phyloP scores from a whole-genome alignment of 2,888 invertebrate species.

The Cacoxenus indagator region DNA sequence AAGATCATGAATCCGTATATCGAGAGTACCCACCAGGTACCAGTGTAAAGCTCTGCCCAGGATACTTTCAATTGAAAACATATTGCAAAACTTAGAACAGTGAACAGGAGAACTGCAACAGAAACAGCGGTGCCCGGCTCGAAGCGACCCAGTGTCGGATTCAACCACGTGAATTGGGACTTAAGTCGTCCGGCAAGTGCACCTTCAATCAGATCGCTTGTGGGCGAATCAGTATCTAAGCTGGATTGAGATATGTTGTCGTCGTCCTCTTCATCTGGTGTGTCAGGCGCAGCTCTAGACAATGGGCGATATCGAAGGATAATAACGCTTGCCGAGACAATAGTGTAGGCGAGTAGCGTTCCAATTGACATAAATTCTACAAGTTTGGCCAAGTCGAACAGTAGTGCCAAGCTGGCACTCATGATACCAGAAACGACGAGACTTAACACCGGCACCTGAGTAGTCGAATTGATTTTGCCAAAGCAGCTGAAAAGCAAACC shows the following conservation, averaged over 20 bases:
- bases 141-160: constrained; percentile 80
- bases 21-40: constrained; percentile 79
- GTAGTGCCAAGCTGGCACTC: constrained; percentile 83
- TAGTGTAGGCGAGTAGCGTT: constrained; percentile 88
- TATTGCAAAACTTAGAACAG: constrained; percentile 77
- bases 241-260: constrained; percentile 76
- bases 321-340: constrained; percentile 91
- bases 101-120: constrained; percentile 79
- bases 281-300: constrained; percentile 72
- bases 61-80: constrained; percentile 78
- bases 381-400: constrained; percentile 89
- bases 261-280: constrained; percentile 73
- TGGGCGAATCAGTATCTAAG: constrained; percentile 75
- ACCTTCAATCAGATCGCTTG: constrained; percentile 73
- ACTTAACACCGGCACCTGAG: constrained; percentile 85
- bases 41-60: constrained; percentile 73
- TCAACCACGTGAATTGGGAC: constrained; percentile 81
- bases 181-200: constrained; percentile 83
- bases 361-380: constrained; percentile 97
- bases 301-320: constrained; percentile 84
- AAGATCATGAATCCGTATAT: constrained; percentile 76
- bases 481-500: constrained; percentile 87
- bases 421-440: constrained; percentile 82
- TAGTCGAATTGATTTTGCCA: constrained; percentile 82
- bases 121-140: constrained; percentile 84